Evolutionary conservation across 1,140 invertebrate species (phyloP).

Genomic region (Drosophila aff.): DNA sequence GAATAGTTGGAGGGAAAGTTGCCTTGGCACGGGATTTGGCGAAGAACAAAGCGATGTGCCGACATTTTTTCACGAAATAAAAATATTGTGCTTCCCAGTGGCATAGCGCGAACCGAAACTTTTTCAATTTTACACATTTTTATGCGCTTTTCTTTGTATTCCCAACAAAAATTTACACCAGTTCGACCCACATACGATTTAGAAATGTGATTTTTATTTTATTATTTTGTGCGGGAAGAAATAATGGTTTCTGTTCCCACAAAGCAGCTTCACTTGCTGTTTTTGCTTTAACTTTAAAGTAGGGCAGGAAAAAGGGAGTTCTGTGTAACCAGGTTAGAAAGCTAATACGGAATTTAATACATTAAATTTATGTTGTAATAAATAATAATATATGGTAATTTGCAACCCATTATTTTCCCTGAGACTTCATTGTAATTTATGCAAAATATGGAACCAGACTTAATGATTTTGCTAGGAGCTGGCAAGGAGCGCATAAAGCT

Average conservation of each 20-base stretch:
- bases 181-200: conserved; percentile 4
- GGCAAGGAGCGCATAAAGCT: neutral
- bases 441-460: neutral
- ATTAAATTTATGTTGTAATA: neutral
- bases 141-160: neutral
- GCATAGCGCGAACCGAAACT: conserved; percentile 20
- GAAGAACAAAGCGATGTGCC: conserved; percentile 1
- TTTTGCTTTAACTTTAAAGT: conserved; percentile 5
- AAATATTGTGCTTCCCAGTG: conserved; percentile 27
- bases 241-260: neutral
- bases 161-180: neutral
- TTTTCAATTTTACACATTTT: conserved; percentile 41
- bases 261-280: neutral
- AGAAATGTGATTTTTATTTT: conserved; percentile 20
- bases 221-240: neutral
- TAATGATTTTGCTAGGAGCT: neutral
- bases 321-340: too few relatives aligned
- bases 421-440: neutral
- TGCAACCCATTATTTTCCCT: neutral
- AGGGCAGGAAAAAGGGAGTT: neutral
- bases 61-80: conserved; percentile 26
- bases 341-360: conserved; percentile 7
- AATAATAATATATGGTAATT: neutral
- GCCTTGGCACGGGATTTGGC: conserved; percentile 1
- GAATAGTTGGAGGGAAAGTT: conserved; percentile 28